phyloP scores from a whole-genome alignment of 2,888 invertebrate species.

The Pseudoips prasinana region DNA sequence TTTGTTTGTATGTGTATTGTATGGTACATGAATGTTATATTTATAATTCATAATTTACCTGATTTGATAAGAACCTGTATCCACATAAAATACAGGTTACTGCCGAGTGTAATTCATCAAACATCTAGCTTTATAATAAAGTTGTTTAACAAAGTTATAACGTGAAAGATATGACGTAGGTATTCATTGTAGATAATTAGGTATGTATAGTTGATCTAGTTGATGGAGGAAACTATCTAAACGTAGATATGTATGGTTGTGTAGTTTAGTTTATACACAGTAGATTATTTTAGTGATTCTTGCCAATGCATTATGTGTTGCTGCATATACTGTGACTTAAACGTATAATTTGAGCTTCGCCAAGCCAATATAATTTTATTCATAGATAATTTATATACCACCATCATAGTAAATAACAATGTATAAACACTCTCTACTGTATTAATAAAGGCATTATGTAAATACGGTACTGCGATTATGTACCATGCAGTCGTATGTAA shows the following conservation, averaged over 20 bases:
- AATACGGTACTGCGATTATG: conserved; percentile 13
- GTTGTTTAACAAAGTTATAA: too few relatives aligned
- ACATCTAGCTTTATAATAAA: too few relatives aligned
- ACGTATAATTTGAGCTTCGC: conserved; percentile 16
- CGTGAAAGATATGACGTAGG: too few relatives aligned
- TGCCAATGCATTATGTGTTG: conserved; percentile 28
- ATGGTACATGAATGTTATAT: conserved; percentile 15
- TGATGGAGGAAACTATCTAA: too few relatives aligned
- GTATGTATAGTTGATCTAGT: too few relatives aligned
- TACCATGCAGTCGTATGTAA: conserved; percentile 9
- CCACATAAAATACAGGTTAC: conserved; percentile 12
- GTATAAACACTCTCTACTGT: too few relatives aligned
- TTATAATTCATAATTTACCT: conserved; percentile 20
- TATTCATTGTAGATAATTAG: too few relatives aligned
- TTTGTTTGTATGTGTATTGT: conserved; percentile 31
- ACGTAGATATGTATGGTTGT: too few relatives aligned
- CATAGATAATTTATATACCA: too few relatives aligned
- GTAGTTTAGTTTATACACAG: too few relatives aligned
- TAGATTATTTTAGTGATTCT: conserved; percentile 31
- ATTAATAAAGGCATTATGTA: conserved; percentile 9
- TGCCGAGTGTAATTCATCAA: background rate
- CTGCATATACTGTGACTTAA: conserved; percentile 14
- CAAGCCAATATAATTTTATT: background rate
- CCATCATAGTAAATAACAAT: too few relatives aligned
- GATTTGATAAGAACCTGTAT: conserved; percentile 18